Evolutionary conservation across 1,140 invertebrate species (phyloP).

Genomic region (Carposina sasakii): DNA sequence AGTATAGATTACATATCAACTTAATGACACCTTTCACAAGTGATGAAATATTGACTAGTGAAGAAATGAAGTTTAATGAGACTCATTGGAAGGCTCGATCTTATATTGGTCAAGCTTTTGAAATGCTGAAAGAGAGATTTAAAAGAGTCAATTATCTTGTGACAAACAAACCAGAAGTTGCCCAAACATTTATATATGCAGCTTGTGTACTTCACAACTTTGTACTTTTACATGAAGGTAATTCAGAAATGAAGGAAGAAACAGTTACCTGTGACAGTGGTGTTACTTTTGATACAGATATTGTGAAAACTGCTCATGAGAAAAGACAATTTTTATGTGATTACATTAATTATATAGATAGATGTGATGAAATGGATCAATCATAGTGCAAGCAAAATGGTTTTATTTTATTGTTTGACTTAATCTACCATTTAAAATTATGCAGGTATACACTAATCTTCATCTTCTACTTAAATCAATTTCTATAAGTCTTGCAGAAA

Average conservation of each 20-base stretch:
- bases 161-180: conserved; percentile 38
- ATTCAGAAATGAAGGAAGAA: conserved; percentile 48
- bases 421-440: no score
- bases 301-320: conserved; percentile 51
- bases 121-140: conserved; percentile 51
- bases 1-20: conserved; percentile 55
- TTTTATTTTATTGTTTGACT: no score
- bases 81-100: conserved; percentile 47
- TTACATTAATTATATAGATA: conserved; percentile 58
- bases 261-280: conserved; percentile 43
- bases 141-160: conserved; percentile 54
- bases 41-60: conserved; percentile 49
- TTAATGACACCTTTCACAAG: conserved; percentile 56
- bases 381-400: no score
- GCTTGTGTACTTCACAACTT: conserved; percentile 62
- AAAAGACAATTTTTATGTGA: conserved; percentile 63
- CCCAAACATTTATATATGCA: conserved; percentile 41
- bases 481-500: no score
- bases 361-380: no score
- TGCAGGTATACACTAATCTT: no score
- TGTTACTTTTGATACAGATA: conserved; percentile 45
- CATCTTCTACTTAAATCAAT: no score
- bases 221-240: conserved; percentile 55
- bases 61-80: conserved; percentile 65
- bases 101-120: conserved; percentile 58